Percentiles rank a stretch among this genome's conserved stretches.
These are phyloP conservation scores for Acanthochromis polyacanthus DNA, from an alignment of 2,113 vertebrate species.

Conservation along the genomic window DNA sequence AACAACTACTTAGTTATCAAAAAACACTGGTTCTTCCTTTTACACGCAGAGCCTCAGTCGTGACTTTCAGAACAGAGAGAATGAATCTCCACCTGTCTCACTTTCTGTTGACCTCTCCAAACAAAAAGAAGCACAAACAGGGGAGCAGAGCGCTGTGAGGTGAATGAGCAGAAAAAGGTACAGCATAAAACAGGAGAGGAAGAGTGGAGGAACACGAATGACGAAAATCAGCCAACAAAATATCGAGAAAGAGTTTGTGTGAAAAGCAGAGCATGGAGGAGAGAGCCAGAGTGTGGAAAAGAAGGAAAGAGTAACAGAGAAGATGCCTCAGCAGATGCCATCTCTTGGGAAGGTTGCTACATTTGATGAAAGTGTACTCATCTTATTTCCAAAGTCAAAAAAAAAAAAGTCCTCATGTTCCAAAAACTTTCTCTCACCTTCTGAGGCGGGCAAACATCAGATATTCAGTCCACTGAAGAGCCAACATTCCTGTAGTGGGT, in stretches of 20 bases:
- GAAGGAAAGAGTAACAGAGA: not conserved
- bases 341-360: slow-evolving; percentile 30
- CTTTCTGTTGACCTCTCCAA: not conserved
- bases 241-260: not conserved
- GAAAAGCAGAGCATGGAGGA: not conserved
- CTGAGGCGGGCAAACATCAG: slow-evolving; percentile 26
- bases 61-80: not conserved
- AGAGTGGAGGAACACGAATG: not conserved
- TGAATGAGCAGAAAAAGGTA: not conserved
- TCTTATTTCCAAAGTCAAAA: slow-evolving; percentile 41
- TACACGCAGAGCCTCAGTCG: not conserved
- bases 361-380: slow-evolving; percentile 30
- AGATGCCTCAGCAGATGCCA: slow-evolving; percentile 41
- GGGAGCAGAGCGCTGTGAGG: not conserved
- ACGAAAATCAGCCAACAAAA: not conserved
- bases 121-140: not conserved
- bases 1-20: too few species aligned
- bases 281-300: not conserved
- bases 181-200: not conserved
- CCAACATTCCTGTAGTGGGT: slow-evolving; percentile 4
- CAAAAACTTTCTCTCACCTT: slow-evolving; percentile 23
- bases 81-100: not conserved
- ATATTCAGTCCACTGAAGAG: slow-evolving; percentile 23
- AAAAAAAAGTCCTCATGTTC: not conserved
- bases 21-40: not conserved